Conservation (phyloP, 2,888 invertebrate genomes). For the Lydus trimaculatus region DNA sequence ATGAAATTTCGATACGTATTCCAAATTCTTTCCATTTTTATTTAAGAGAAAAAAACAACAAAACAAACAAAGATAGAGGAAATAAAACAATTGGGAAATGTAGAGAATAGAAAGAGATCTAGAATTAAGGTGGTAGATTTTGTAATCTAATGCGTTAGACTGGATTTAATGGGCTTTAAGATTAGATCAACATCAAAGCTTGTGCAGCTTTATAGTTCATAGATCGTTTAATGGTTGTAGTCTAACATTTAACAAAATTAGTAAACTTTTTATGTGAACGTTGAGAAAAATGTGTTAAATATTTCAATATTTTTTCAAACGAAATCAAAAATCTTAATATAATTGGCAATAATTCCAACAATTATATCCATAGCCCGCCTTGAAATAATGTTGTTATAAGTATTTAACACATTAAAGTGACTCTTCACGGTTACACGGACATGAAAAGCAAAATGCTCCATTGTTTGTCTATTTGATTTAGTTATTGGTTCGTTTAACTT, state of each 20-base stretch:
- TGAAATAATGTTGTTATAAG: slow-evolving; percentile 22
- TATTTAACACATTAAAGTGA: slow-evolving; percentile 30
- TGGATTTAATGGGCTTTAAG: slow-evolving; percentile 32
- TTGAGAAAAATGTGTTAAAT: too few relatives aligned
- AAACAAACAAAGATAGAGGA: slow-evolving; percentile 19
- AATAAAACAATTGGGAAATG: background rate
- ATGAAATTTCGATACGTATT: slow-evolving; percentile 33
- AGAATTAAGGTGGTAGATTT: slow-evolving; percentile 22
- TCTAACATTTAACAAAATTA: background rate
- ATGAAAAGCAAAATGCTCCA: slow-evolving; percentile 21
- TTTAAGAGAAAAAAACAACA: background rate
- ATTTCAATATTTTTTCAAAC: too few relatives aligned
- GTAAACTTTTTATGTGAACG: background rate
- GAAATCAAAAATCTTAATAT: background rate
- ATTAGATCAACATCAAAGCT: slow-evolving; percentile 34
- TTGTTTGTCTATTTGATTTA: slow-evolving; percentile 28
- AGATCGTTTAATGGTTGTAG: slow-evolving; percentile 26
- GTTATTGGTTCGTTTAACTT: slow-evolving; percentile 25
- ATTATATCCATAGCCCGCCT: slow-evolving; percentile 7
- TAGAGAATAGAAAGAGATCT: background rate
- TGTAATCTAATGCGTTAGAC: slow-evolving; percentile 32
- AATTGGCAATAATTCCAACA: slow-evolving; percentile 11
- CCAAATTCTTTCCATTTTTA: slow-evolving; percentile 19
- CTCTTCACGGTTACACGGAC: slow-evolving; percentile 20
- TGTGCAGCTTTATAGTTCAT: slow-evolving; percentile 26